Percentiles rank a stretch among this genome's conserved stretches.
Conservation (phyloP, 1,140 invertebrate species). For the Drosophila parvula region DNA sequence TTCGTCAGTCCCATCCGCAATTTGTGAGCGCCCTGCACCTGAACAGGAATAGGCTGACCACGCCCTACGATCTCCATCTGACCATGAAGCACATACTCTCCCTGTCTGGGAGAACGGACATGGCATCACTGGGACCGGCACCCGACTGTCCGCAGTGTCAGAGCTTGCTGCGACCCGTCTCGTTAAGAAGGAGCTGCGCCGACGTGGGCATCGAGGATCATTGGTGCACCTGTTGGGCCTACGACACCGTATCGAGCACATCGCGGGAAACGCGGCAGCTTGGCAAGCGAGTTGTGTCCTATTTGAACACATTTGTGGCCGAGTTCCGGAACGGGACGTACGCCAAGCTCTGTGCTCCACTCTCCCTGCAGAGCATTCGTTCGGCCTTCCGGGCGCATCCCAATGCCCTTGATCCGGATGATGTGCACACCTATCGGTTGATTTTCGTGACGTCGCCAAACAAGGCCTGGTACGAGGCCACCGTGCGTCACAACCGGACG, state of each 20-base stretch:
- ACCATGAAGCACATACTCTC: slow-evolving; percentile 85
- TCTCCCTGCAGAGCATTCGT: slow-evolving; percentile 47
- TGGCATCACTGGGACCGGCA: slow-evolving; percentile 71
- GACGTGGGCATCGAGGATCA: slow-evolving; percentile 89
- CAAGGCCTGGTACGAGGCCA: slow-evolving; percentile 87
- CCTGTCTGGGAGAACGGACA: slow-evolving; percentile 82
- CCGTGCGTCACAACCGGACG: slow-evolving; percentile 83
- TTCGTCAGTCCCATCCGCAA: slow-evolving; percentile 87
- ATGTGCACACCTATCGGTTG: slow-evolving; percentile 69
- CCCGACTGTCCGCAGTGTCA: slow-evolving; percentile 87
- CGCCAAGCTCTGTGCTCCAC: slow-evolving; percentile 52
- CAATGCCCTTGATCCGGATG: slow-evolving; percentile 16
- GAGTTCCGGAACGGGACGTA: slow-evolving; percentile 67
- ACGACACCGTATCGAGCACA: slow-evolving; percentile 83
- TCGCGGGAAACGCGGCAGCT: slow-evolving; percentile 84
- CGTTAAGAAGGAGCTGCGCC: slow-evolving; percentile 88
- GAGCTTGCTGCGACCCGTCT: slow-evolving; percentile 88
- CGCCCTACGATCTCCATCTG: slow-evolving; percentile 93
- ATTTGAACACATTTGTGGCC: slow-evolving; percentile 80
- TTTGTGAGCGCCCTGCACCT: slow-evolving; percentile 88
- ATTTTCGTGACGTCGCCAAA: slow-evolving; percentile 86
- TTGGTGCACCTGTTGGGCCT: slow-evolving; percentile 90
- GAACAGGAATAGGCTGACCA: slow-evolving; percentile 91
- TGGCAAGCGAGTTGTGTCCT: slow-evolving; percentile 84
- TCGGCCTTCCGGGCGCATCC: slow-evolving; percentile 59